Conservation (phyloP, 2,888 invertebrate genomes). For the Unio pictorum region DNA sequence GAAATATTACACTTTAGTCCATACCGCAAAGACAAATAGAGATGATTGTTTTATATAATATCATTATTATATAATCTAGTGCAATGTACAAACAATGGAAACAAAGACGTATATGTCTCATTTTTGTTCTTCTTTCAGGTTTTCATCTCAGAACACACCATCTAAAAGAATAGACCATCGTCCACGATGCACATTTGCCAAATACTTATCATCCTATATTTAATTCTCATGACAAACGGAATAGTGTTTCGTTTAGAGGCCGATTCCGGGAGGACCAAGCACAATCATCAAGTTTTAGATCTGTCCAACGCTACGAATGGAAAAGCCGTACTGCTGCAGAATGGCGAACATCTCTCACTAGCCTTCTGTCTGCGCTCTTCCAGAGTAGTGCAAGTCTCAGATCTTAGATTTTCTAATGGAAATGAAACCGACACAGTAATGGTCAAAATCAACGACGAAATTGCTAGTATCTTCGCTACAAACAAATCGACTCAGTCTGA, state of each 20-base stretch:
- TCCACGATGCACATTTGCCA: too few species aligned
- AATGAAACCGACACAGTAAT: slow-evolving; percentile 32
- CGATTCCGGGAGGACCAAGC: slow-evolving; percentile 19
- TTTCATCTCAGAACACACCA: too few species aligned
- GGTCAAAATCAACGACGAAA: slow-evolving; percentile 27
- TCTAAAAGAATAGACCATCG: too few species aligned
- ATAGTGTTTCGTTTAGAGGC: background rate
- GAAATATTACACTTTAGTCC: too few species aligned
- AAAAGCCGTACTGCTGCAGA: slow-evolving; percentile 34
- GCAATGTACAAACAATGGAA: too few species aligned
- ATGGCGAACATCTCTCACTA: slow-evolving; percentile 22
- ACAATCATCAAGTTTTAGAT: slow-evolving; percentile 35
- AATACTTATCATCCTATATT: too few species aligned
- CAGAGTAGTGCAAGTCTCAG: slow-evolving; percentile 24
- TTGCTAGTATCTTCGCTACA: slow-evolving; percentile 33
- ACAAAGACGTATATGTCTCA: too few species aligned
- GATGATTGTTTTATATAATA: too few species aligned
- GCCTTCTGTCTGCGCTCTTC: slow-evolving; percentile 40
- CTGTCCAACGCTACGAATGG: slow-evolving; percentile 36
- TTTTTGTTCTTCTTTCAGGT: too few species aligned
- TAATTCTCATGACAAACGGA: too few species aligned
- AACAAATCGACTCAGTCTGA: slow-evolving; percentile 11
- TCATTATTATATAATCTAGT: too few species aligned
- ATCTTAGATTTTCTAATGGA: slow-evolving; percentile 43
- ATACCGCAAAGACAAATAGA: too few species aligned